Evolutionary conservation across 2,888 invertebrate species (phyloP), one percentile per base, ranked within the genome.

Genomic region (Tetanocera ferruginea): DNA sequence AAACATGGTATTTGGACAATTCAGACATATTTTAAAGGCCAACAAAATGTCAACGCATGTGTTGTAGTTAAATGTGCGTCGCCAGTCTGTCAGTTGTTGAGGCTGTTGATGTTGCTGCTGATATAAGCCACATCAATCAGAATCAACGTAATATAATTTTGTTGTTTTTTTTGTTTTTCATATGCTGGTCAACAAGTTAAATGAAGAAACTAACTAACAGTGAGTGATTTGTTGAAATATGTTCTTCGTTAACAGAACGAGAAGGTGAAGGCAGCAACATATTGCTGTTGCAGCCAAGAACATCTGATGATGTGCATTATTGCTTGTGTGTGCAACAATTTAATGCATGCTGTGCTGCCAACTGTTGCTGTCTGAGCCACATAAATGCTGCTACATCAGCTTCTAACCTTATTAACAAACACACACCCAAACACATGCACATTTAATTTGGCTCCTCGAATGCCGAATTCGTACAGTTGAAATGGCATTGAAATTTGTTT

Each of bases 1-100:
- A 88, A 82, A 87, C 87, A 87, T 86, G 87, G 88, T 85, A 88
- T 87, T 88, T 88, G 87, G 87, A 88, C 88, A 88, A 87, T 88
- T 87, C 85, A 85, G 87, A 86, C 87, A 87, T 87, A 85, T 84
- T 86, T 83, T 80, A 83, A 82, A 82, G 81, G 81, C 81, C 83
- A 82, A 81, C 78, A 79, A 78, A 82, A 81, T 82, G 81, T 82
- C 82, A 81, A 79, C 78, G 73, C 72, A 52, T 60, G 43, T 75
- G 34, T 55, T 23, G 60, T 74, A 19, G n/a, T 55, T 55, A 62
- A 19, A n/a, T n/a, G n/a, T 72, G 25, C 57, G 34, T 34, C 71
- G 55, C 55, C 60, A 28, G 71, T 52, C 52, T 71, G 57, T 19
- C 34, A 60, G 51, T 52, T 28, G 51, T 25, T 79, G 78, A 71